Percentiles rank a stretch among this genome's conserved stretches.
These are phyloP conservation scores for Atherinosoma microstoma DNA, from an alignment of 2,797 vertebrate genomes.

Conservation along the genomic window DNA sequence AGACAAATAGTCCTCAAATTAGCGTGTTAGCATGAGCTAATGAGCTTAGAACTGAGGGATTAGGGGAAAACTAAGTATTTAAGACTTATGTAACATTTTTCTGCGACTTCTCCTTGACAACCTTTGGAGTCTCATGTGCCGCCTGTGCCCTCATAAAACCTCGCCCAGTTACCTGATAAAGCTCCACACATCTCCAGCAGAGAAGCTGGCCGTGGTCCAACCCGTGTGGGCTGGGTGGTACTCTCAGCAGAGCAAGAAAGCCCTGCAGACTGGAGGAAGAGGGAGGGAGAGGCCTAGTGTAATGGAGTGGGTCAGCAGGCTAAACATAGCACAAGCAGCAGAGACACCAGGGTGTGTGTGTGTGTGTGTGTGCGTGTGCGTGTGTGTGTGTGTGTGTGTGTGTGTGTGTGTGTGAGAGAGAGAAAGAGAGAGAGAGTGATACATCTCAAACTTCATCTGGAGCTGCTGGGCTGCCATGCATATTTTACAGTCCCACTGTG, in stretches of 20 bases:
- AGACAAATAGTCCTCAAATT: neutral
- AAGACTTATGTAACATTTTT: neutral
- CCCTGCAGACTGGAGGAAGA: too few relatives aligned
- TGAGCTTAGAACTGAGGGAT: neutral
- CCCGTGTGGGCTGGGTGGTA: constrained; percentile 40
- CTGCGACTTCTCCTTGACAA: neutral
- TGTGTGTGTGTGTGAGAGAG: too few relatives aligned
- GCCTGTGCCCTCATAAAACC: neutral
- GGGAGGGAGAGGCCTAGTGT: constrained; percentile 42
- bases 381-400: too few relatives aligned
- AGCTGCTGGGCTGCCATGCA: constrained; percentile 61
- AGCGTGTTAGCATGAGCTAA: neutral
- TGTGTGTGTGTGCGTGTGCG: constrained; percentile 18
- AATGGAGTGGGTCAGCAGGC: constrained; percentile 52
- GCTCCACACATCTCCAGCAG: constrained; percentile 10
- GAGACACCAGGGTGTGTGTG: constrained; percentile 38
- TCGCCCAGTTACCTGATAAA: neutral
- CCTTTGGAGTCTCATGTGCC: too few relatives aligned
- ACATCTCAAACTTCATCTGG: constrained; percentile 42
- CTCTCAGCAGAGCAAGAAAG: constrained; percentile 10
- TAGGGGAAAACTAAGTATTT: neutral
- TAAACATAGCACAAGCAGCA: constrained; percentile 59
- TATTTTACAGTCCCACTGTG: constrained; percentile 75
- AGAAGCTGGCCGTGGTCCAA: constrained; percentile 40
- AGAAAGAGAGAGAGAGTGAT: constrained; percentile 9